These are phyloP conservation scores for Acanthoscelides obtectus DNA, from an alignment of 2,888 invertebrate species.

Conservation along the genomic window DNA sequence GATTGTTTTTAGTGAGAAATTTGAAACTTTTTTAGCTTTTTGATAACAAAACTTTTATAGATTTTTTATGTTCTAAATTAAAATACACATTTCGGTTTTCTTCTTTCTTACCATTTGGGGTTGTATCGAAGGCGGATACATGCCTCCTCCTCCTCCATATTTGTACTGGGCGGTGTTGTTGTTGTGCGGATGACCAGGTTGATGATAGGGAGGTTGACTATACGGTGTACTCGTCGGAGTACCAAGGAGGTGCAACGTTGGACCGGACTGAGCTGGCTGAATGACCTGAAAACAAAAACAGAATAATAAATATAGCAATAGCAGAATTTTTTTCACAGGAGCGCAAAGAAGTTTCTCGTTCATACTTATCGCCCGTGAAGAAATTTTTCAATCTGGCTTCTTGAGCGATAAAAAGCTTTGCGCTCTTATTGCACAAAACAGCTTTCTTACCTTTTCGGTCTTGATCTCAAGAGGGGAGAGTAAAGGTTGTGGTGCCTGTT, in stretches of 20 bases:
- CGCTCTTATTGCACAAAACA: not conserved
- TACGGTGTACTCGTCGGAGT: conserved; percentile 51
- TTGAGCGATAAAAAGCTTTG: not conserved
- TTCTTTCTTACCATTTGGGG: not conserved
- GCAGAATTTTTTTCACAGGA: not conserved
- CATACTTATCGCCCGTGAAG: no score
- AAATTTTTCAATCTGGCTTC: no score
- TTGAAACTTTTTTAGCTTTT: no score
- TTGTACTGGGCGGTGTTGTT: conserved; percentile 44
- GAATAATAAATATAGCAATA: not conserved
- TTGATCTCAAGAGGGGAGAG: conserved; percentile 78
- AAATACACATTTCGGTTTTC: no score
- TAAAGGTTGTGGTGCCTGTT: conserved; percentile 70
- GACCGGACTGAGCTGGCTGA: conserved; percentile 42
- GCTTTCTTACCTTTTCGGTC: conserved; percentile 58
- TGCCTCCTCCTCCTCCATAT: conserved; percentile 22
- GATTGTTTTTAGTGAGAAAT: no score
- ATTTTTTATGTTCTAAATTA: no score
- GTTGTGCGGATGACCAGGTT: conserved; percentile 47
- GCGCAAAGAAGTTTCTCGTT: no score
- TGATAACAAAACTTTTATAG: no score
- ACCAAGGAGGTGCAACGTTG: conserved; percentile 53
- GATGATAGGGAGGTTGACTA: conserved; percentile 42
- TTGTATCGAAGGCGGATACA: not conserved
- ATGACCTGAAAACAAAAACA: conserved; percentile 32